Evolutionary conservation across 2,888 invertebrate species (phyloP).

Genomic region (Ennomos erosarius): DNA sequence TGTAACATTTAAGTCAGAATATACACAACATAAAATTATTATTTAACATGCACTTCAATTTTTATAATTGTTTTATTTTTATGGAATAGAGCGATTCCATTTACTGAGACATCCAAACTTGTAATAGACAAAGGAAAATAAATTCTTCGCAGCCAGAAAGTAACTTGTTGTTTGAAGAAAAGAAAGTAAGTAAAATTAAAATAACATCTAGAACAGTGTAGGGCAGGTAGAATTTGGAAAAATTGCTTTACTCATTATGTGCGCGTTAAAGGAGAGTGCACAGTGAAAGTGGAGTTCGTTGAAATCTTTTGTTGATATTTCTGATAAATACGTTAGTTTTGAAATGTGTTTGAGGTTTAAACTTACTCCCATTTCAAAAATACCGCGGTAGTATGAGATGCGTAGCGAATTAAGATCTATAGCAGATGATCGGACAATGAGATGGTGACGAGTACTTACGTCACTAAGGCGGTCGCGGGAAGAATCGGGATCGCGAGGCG

Average conservation of each 20-base stretch:
- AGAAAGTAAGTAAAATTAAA: not conserved
- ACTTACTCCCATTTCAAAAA: slow-evolving; percentile 25
- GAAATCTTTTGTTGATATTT: slow-evolving; percentile 27
- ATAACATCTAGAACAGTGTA: not conserved
- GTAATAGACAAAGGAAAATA: slow-evolving; percentile 2
- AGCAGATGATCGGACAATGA: slow-evolving; percentile 32
- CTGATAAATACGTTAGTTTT: slow-evolving; percentile 11
- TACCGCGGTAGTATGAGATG: slow-evolving; percentile 29
- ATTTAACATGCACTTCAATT: slow-evolving; percentile 19
- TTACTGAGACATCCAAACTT: not conserved
- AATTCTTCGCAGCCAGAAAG: slow-evolving; percentile 9
- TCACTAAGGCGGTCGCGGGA: slow-evolving; percentile 94
- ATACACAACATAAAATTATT: slow-evolving; percentile 12
- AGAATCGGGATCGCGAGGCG: slow-evolving; percentile 92
- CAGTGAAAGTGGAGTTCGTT: slow-evolving; percentile 30
- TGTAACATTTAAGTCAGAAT: slow-evolving; percentile 14
- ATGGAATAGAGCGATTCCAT: not conserved
- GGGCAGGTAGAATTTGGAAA: not conserved
- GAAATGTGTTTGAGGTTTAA: not conserved
- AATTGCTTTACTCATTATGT: slow-evolving; percentile 7
- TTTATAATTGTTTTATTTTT: not conserved
- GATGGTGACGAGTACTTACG: slow-evolving; percentile 85
- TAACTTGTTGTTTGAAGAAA: not conserved
- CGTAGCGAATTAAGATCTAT: slow-evolving; percentile 35
- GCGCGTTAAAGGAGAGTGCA: slow-evolving; percentile 19